phyloP scores from a whole-genome alignment of 2,888 invertebrate species.

The Apoda limacodes region DNA sequence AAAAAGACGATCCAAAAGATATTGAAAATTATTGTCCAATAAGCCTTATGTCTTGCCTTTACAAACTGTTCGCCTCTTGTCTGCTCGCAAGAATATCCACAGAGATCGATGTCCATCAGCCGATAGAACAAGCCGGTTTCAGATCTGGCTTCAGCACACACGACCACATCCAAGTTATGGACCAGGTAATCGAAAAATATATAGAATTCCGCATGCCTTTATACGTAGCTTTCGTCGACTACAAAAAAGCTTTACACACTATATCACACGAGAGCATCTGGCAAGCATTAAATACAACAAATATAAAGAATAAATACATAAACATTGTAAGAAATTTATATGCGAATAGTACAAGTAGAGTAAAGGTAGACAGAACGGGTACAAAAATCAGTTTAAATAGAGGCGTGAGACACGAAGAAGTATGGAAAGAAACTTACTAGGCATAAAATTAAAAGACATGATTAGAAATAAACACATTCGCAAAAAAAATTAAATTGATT shows the following conservation, averaged over 20 bases:
- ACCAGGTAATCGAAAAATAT: conserved; percentile 13
- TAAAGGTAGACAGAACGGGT: conserved; percentile 13
- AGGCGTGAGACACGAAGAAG: conserved; percentile 13
- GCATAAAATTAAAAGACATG: conserved; percentile 4
- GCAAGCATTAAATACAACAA: conserved; percentile 6
- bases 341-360: conserved; percentile 9
- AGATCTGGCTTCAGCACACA: conserved; percentile 8
- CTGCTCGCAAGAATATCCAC: conserved; percentile 4
- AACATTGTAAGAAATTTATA: conserved; percentile 11
- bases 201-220: conserved; percentile 9
- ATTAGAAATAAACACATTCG: conserved; percentile 2
- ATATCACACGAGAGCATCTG: conserved; percentile 12
- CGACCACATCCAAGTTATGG: conserved; percentile 13
- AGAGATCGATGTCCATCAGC: conserved; percentile 7
- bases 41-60: conserved; percentile 4
- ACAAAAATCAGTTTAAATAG: conserved; percentile 8
- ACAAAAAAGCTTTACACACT: conserved; percentile 13
- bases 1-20: conserved; percentile 20
- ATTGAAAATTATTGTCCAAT: conserved; percentile 9
- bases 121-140: conserved; percentile 11
- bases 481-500: conserved; percentile 1
- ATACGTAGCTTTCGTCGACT: conserved; percentile 13
- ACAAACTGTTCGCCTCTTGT: conserved; percentile 11
- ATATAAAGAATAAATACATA: conserved; percentile 7
- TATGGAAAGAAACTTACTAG: conserved; percentile 13